phyloP scores from a whole-genome alignment of 2,888 invertebrate species.

The Melieria crassipennis region DNA sequence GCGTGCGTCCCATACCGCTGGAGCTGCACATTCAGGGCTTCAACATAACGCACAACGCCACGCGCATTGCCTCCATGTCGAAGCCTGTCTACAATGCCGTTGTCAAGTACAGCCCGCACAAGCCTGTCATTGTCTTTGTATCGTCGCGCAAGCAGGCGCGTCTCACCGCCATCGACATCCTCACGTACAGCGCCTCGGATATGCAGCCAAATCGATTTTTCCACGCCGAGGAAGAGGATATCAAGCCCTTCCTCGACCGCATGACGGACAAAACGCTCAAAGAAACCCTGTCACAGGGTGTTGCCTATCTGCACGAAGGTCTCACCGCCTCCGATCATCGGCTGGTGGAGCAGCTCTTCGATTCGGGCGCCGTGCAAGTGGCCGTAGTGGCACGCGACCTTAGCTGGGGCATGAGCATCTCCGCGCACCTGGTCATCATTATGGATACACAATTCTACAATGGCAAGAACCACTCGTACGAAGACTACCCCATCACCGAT shows the following conservation, averaged over 20 bases:
- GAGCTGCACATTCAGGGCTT: conserved; percentile 97
- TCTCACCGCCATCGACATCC: conserved; percentile 93
- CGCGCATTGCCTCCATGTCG: conserved; percentile 96
- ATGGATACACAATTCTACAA: conserved; percentile 96
- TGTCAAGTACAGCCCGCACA: conserved; percentile 81
- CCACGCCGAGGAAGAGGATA: conserved; percentile 85
- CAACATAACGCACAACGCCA: conserved; percentile 97
- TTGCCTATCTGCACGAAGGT: conserved; percentile 98
- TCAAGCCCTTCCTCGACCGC: conserved; percentile 87
- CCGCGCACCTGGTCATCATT: conserved; percentile 92
- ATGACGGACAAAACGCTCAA: conserved; percentile 89
- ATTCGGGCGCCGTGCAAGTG: conserved; percentile 91
- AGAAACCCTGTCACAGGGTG: conserved; percentile 93
- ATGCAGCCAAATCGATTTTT: conserved; percentile 87
- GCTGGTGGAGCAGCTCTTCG: conserved; percentile 92
- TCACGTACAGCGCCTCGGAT: conserved; percentile 94
- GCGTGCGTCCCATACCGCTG: conserved; percentile 92
- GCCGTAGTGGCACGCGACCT: conserved; percentile 92
- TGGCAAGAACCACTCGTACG: conserved; percentile 86
- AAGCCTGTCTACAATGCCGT: conserved; percentile 97
- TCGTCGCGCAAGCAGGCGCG: conserved; percentile 91
- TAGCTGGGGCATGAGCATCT: conserved; percentile 91
- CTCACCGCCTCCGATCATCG: conserved; percentile 84
- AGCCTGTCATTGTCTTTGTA: conserved; percentile 90
- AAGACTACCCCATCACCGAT: conserved; percentile 97